phyloP scores from a whole-genome alignment of 2,888 invertebrate species.

The Tipula confusa region DNA sequence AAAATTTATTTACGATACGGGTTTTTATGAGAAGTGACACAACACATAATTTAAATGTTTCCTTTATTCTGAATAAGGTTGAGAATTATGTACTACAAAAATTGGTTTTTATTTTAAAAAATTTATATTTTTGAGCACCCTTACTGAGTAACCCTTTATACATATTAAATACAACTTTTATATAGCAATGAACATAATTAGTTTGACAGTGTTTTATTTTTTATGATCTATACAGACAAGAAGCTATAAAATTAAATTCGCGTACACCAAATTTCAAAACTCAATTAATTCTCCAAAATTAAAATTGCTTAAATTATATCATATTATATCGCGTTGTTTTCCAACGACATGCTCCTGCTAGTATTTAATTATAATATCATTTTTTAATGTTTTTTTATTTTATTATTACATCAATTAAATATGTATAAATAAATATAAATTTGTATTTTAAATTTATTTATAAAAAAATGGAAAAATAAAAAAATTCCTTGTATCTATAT shows the following conservation, averaged over 20 bases:
- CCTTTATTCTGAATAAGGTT: too few species aligned
- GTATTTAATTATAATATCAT: neutral
- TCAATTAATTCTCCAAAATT: neutral
- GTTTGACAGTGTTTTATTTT: neutral
- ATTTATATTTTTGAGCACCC: too few species aligned
- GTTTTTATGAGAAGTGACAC: too few species aligned
- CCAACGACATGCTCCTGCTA: neutral
- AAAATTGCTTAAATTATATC: neutral
- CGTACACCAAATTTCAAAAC: neutral
- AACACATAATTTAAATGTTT: too few species aligned
- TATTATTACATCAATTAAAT: neutral
- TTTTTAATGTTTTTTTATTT: neutral
- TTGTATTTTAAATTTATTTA: neutral
- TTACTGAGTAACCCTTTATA: too few species aligned
- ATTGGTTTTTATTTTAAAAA: too few species aligned
- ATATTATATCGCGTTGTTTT: neutral
- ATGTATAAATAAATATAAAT: constrained; percentile 12
- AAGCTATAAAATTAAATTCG: too few species aligned
- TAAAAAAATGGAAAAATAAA: too few species aligned
- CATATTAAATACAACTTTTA: neutral
- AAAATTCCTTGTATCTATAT: neutral
- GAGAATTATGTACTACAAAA: too few species aligned
- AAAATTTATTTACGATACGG: too few species aligned
- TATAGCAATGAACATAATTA: neutral
- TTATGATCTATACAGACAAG: neutral